Percentiles rank a stretch among this genome's conserved stretches.
These are phyloP conservation scores for Scomber japonicus DNA, from an alignment of 2,113 vertebrate genomes.

Conservation along the genomic window DNA sequence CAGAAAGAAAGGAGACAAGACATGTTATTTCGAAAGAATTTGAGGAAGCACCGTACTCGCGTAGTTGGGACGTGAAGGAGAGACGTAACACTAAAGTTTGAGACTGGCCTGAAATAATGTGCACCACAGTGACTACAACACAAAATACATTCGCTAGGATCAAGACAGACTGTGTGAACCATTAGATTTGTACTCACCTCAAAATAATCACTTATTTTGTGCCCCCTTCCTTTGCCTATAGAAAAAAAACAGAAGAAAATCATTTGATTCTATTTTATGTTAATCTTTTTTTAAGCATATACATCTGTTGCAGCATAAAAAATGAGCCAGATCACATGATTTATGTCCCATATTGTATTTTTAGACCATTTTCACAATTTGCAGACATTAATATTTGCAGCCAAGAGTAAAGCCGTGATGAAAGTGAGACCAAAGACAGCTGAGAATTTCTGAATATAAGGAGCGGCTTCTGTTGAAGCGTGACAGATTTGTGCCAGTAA, in stretches of 20 bases:
- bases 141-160: background rate
- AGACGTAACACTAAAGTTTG: constrained; percentile 22
- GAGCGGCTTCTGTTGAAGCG: background rate
- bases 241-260: background rate
- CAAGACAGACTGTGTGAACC: background rate
- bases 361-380: background rate
- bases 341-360: background rate
- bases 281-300: background rate
- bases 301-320: background rate
- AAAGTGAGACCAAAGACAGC: background rate
- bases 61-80: constrained; percentile 20
- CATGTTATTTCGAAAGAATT: constrained; percentile 38
- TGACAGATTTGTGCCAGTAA: background rate
- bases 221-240: constrained; percentile 92
- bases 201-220: constrained; percentile 97
- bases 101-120: constrained; percentile 35
- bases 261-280: background rate
- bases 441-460: background rate
- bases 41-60: constrained; percentile 8
- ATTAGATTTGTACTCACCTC: constrained; percentile 88
- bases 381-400: background rate
- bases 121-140: background rate
- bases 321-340: background rate
- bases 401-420: background rate
- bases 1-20: constrained; percentile 39